Base-by-base conservation (phyloP, 2,113 vertebrate species). In the Brachyhypopomus gauderio region DNA sequence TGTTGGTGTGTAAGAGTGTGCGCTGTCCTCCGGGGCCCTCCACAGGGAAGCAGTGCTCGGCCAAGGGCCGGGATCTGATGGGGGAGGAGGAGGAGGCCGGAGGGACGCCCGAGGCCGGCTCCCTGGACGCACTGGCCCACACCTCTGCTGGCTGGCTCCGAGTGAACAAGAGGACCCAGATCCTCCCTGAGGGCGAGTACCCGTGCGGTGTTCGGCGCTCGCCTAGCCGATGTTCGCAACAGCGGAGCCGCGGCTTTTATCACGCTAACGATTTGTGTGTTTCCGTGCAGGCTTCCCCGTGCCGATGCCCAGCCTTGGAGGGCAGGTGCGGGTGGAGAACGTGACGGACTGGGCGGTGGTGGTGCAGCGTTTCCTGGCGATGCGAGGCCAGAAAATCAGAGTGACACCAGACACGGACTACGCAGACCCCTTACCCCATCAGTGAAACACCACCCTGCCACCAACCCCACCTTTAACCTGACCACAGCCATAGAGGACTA, bases 101-200 rank as follows among this genome's bases (percentile, higher is more conserved):
- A 34, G 83, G 70, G 2, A 63, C 83, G 63, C 82, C 85, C 0
- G 85, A 87, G 4, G 77, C 78, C 9, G 75, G 72, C 2, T 90
- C 88, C 27, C 79, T 91, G 19, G 88, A 88, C 52, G 64, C 86
- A 19, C 81, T 86, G n/a, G 72, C 84, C 7, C 86, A 89, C 22
- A 78, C 82, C 0, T 86, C 88, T 3, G 81, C 81, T 20, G 78
- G 84, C 41, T 89, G 88, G 89, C 76, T 88, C 62, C 74, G 78
- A 38, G 84, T 56, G 38, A 88, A 85, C 82, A 88, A 86, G 81
- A 89, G 88, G 45, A 86, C 88, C 36, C 88, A 90, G 83, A 86
- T 88, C 64, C 86, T 89, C 34, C 90, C 88, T 7, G 89, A 90
- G 78, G 85, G 89, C 84, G 82, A 84, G 78, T 73, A 34, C 45